These are phyloP conservation scores for Tragelaphus imberbis DNA, from an alignment of 2,113 vertebrate genomes.

Conservation along the genomic window DNA sequence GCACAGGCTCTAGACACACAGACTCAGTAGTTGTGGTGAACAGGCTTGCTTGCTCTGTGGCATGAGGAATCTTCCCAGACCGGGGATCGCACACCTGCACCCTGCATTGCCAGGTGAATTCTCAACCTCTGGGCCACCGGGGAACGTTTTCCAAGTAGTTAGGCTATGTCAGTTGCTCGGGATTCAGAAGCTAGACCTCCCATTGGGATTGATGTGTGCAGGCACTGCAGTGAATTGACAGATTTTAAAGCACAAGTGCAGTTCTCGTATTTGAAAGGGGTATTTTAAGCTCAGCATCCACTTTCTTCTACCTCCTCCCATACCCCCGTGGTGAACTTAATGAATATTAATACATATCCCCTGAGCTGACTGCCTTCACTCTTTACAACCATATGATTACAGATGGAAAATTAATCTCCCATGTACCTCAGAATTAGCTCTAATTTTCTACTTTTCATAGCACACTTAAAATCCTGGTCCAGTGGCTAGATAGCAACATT, in stretches of 20 bases:
- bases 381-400: not conserved
- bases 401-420: not conserved
- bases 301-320: not conserved
- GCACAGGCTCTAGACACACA: not conserved
- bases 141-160: not conserved
- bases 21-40: not conserved
- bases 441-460: not conserved
- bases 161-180: accelerated
- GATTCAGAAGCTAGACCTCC: not conserved
- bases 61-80: not conserved
- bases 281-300: not conserved
- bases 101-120: not conserved
- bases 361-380: not conserved
- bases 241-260: not conserved
- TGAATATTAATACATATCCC: not conserved
- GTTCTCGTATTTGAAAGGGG: not conserved
- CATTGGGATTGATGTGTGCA: accelerated
- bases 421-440: not conserved
- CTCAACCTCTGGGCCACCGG: not conserved
- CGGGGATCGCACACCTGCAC: accelerated
- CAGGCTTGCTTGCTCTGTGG: not conserved
- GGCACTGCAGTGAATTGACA: not conserved
- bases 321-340: not conserved
- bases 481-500: not conserved
- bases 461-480: not conserved